These are phyloP conservation scores for Ellobium chinense DNA, from an alignment of 2,888 invertebrate species.

Conservation along the genomic window DNA sequence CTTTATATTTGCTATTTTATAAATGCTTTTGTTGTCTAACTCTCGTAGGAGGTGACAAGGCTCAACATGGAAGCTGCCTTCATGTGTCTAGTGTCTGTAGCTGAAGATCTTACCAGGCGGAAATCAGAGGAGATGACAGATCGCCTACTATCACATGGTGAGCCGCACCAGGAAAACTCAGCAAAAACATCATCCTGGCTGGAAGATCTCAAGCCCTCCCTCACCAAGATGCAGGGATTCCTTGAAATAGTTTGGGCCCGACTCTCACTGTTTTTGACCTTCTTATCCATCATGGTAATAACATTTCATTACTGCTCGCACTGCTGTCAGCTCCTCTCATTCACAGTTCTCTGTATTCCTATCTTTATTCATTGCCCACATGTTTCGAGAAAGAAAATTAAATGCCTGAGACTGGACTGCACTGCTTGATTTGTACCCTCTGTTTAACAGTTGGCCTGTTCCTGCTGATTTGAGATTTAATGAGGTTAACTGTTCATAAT, in stretches of 20 bases:
- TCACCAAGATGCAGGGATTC: conserved; percentile 85
- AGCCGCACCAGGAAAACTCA: not conserved
- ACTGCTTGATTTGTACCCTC: no score
- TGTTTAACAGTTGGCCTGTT: no score
- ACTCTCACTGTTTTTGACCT: conserved; percentile 88
- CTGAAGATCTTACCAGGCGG: conserved; percentile 83
- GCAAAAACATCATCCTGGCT: conserved; percentile 48
- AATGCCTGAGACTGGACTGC: no score
- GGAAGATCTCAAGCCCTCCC: conserved; percentile 79
- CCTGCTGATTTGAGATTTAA: no score
- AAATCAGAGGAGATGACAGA: conserved; percentile 39
- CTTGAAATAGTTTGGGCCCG: conserved; percentile 79
- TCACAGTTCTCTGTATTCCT: no score
- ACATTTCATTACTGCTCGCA: no score
- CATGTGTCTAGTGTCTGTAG: conserved; percentile 91
- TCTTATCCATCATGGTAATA: conserved; percentile 75
- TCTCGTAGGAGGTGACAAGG: conserved; percentile 85
- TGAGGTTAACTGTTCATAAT: no score
- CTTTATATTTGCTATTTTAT: no score
- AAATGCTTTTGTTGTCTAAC: not conserved
- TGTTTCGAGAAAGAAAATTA: no score
- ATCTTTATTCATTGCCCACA: no score
- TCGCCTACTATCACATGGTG: not conserved
- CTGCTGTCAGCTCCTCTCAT: no score
- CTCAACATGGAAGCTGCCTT: conserved; percentile 92